Evolutionary conservation across 2,113 vertebrate species (phyloP).

Genomic region (Boulengerochromis microlepis): DNA sequence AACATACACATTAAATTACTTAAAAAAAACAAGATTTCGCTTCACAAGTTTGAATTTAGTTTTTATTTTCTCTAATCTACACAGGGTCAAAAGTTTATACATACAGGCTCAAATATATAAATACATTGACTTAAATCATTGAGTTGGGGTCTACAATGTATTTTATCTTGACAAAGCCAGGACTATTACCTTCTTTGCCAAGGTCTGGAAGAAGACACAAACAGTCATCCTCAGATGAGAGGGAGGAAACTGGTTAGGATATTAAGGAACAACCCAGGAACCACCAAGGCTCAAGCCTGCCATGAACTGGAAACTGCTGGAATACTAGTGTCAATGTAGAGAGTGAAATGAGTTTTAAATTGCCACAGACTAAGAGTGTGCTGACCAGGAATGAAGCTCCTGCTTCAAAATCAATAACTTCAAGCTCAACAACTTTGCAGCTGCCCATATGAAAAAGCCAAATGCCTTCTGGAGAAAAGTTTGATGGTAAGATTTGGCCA

Average conservation of each 20-base stretch:
- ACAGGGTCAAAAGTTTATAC: background rate
- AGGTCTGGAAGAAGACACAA: background rate
- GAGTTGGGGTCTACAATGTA: background rate
- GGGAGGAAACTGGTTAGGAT: background rate
- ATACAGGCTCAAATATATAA: background rate
- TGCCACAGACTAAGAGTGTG: background rate
- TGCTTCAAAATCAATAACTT: background rate
- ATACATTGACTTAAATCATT: background rate
- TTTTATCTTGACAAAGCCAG: background rate
- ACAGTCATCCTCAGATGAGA: too few species aligned
- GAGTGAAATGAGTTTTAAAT: background rate
- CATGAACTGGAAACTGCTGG: background rate
- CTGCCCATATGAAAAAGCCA: too few species aligned
- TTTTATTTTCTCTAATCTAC: background rate
- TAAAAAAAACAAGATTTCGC: background rate
- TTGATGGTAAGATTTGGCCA: too few species aligned
- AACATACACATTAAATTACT: background rate
- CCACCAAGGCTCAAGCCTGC: background rate
- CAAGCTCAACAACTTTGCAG: background rate
- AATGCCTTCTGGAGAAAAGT: too few species aligned
- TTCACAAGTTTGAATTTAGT: background rate
- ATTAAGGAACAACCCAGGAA: background rate
- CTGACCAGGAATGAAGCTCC: background rate
- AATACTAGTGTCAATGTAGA: background rate
- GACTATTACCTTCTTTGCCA: background rate